Evolutionary conservation across 2,113 vertebrate species (phyloP).

Genomic region (Apodemus sylvaticus): DNA sequence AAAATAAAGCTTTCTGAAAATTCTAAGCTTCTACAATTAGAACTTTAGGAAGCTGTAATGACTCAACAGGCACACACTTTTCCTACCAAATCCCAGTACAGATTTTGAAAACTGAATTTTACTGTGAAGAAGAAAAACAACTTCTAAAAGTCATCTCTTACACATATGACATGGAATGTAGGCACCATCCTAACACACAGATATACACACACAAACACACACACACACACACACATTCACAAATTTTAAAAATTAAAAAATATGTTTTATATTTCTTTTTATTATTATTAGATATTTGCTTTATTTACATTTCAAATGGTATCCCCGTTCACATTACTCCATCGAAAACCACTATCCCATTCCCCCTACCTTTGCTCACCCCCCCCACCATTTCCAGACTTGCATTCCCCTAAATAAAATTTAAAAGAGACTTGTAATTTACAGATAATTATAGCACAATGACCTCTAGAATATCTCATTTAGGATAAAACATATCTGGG

Average conservation of each 20-base stretch:
- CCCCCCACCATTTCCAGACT: too few species aligned
- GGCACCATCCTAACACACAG: neutral
- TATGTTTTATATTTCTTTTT: too few species aligned
- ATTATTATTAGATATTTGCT: too few species aligned
- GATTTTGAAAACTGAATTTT: neutral
- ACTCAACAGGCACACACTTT: neutral
- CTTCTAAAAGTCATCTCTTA: neutral
- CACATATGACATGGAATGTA: neutral
- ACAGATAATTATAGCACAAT: neutral
- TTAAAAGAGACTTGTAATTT: too few species aligned
- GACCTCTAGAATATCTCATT: neutral
- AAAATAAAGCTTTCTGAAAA: too few species aligned
- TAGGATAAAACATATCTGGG: neutral
- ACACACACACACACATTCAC: neutral
- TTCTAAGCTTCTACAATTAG: neutral
- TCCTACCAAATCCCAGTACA: neutral
- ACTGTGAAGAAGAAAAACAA: neutral
- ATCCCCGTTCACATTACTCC: too few species aligned
- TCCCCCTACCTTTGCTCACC: too few species aligned
- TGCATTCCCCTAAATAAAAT: neutral
- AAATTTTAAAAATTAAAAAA: neutral
- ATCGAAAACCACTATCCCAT: too few species aligned
- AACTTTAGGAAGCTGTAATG: neutral
- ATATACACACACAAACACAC: neutral
- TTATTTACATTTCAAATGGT: too few species aligned